These are phyloP conservation scores for Drosophila putrida DNA, from an alignment of 2,888 invertebrate species.

Conservation along the genomic window DNA sequence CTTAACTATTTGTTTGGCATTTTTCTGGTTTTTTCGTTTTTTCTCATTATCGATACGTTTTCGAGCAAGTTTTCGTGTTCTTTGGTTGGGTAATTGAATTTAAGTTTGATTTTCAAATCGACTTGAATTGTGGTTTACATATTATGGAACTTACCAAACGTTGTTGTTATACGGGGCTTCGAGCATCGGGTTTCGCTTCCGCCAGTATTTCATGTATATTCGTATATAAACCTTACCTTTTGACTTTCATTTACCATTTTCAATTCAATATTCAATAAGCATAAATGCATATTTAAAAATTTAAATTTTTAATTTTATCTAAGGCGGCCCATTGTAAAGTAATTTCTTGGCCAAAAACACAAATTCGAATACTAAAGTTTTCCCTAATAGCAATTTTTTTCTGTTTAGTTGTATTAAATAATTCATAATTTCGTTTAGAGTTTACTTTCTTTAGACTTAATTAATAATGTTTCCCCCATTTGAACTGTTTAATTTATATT, in stretches of 20 bases:
- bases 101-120: slow-evolving; percentile 49
- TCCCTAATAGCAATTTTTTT: background rate
- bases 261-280: slow-evolving; percentile 35
- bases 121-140: slow-evolving; percentile 63
- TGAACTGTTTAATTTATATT: background rate
- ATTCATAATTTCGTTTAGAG: slow-evolving; percentile 6
- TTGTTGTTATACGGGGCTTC: slow-evolving; percentile 83
- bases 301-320: slow-evolving; percentile 49
- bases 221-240: slow-evolving; percentile 83
- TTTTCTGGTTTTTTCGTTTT: no score
- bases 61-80: slow-evolving; percentile 70
- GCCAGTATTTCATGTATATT: slow-evolving; percentile 75
- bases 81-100: slow-evolving; percentile 10
- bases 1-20: slow-evolving; percentile 56
- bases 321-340: slow-evolving; percentile 24
- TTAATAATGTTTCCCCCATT: slow-evolving; percentile 7
- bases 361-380: background rate
- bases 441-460: slow-evolving; percentile 9
- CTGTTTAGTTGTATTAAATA: background rate
- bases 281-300: slow-evolving; percentile 44
- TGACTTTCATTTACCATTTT: slow-evolving; percentile 43
- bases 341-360: slow-evolving; percentile 34
- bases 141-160: slow-evolving; percentile 85
- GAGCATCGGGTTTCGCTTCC: slow-evolving; percentile 81
- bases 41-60: slow-evolving; percentile 54